Percentiles rank a stretch among this genome's conserved stretches.
These are phyloP conservation scores for Vireo altiloquus DNA, from an alignment of 2,113 vertebrate genomes.

Conservation along the genomic window DNA sequence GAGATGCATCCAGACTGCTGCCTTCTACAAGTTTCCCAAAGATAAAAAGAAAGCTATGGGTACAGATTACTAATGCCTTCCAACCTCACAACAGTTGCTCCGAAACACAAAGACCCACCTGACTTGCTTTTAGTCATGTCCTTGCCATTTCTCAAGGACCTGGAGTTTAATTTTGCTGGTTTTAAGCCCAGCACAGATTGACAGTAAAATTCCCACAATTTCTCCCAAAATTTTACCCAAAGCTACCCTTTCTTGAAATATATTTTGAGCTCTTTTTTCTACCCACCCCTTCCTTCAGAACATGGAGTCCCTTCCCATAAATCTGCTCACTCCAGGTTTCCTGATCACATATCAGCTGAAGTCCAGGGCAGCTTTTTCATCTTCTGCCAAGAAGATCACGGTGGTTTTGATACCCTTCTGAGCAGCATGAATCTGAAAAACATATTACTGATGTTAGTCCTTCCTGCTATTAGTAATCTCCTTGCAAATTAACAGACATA, in stretches of 20 bases:
- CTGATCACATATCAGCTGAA: background rate
- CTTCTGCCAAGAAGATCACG: background rate
- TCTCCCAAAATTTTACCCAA: background rate
- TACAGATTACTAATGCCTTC: conserved; percentile 47
- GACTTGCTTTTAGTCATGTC: conserved; percentile 15
- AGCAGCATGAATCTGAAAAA: background rate
- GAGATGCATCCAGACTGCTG: conserved; percentile 57
- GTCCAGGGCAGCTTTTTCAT: background rate
- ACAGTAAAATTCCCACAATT: background rate
- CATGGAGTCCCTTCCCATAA: background rate
- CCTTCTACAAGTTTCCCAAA: conserved; percentile 45
- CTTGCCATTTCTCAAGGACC: conserved; percentile 38
- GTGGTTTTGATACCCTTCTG: background rate
- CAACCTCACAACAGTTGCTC: conserved; percentile 19
- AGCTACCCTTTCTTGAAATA: background rate
- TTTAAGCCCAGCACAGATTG: background rate
- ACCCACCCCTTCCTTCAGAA: background rate
- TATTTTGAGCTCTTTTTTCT: background rate
- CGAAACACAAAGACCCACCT: conserved; percentile 38
- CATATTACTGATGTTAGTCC: background rate
- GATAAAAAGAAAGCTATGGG: conserved; percentile 52
- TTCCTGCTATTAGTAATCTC: background rate
- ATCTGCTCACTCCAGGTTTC: background rate
- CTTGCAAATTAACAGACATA: background rate
- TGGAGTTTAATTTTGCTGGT: background rate